Evolutionary conservation across 2,888 invertebrate species (phyloP).

Genomic region (Dastarcus helophoroides): DNA sequence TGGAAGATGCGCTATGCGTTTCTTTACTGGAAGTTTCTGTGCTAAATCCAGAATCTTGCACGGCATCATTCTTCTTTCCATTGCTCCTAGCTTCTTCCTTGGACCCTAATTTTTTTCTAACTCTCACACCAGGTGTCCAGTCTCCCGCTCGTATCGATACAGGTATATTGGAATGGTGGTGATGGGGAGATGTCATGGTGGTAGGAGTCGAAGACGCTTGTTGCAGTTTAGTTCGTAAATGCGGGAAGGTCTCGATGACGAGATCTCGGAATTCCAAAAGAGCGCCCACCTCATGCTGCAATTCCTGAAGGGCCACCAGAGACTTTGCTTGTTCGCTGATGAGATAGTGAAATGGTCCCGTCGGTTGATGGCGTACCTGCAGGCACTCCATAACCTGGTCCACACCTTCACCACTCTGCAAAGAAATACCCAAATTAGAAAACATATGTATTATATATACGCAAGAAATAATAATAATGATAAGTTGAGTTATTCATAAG

Average conservation of each 20-base stretch:
- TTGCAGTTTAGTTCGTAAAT: constrained; percentile 80
- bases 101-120: constrained; percentile 41
- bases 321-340: constrained; percentile 85
- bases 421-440: too few species aligned
- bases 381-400: constrained; percentile 71
- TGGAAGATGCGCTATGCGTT: constrained; percentile 61
- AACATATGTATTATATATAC: too few species aligned
- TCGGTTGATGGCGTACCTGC: constrained; percentile 56
- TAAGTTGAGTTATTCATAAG: too few species aligned
- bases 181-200: constrained; percentile 33
- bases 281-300: constrained; percentile 88
- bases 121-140: constrained; percentile 74
- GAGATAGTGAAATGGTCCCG: constrained; percentile 69
- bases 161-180: constrained; percentile 41
- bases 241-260: constrained; percentile 89
- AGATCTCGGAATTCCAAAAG: constrained; percentile 84
- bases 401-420: constrained; percentile 37
- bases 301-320: constrained; percentile 73
- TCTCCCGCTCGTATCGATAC: constrained; percentile 44
- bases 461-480: too few species aligned
- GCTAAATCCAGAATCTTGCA: constrained; percentile 81
- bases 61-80: constrained; percentile 44
- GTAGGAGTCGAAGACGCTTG: constrained; percentile 47
- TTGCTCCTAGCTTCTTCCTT: constrained; percentile 27
- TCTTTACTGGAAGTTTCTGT: constrained; percentile 79